These are phyloP conservation scores for Micrastur ruficollis DNA, from an alignment of 2,797 vertebrate species.

Conservation along the genomic window DNA sequence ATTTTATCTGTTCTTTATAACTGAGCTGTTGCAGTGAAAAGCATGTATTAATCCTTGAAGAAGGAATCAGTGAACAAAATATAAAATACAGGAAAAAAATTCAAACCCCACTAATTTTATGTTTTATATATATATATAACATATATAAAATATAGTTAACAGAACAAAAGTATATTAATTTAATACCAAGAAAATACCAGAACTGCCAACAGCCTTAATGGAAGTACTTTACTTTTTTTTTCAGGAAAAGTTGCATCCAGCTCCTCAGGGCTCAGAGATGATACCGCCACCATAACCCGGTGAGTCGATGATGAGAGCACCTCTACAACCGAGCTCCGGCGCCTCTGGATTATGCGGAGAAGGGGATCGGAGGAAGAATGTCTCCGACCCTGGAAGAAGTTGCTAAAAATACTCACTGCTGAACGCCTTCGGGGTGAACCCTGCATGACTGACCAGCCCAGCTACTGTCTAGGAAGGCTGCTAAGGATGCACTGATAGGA, in stretches of 20 bases:
- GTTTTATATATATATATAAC: too few species aligned
- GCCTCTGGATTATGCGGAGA: constrained; percentile 73
- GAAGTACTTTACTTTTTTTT: constrained; percentile 80
- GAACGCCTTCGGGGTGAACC: constrained; percentile 66
- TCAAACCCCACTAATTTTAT: not conserved
- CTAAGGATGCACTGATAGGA: not conserved
- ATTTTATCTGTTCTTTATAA: not conserved
- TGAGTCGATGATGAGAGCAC: constrained; percentile 82
- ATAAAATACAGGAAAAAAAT: not conserved
- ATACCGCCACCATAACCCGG: constrained; percentile 81
- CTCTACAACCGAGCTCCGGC: constrained; percentile 77
- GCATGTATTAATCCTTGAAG: not conserved
- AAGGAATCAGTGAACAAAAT: not conserved
- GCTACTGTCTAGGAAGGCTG: not conserved
- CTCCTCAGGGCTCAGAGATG: constrained; percentile 75
- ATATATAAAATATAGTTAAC: not conserved
- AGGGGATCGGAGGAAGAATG: constrained; percentile 80
- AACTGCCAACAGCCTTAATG: not conserved
- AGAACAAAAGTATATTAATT: not conserved
- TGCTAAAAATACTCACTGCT: constrained; percentile 70
- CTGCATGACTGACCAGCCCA: constrained; percentile 69
- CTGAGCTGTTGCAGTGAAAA: not conserved
- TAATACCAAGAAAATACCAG: not conserved
- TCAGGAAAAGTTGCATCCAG: constrained; percentile 57
- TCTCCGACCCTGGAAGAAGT: constrained; percentile 71